Evolutionary conservation across 2,797 vertebrate species (phyloP), one percentile per base, ranked within the genome.

Genomic region (Rachycentron canadum): DNA sequence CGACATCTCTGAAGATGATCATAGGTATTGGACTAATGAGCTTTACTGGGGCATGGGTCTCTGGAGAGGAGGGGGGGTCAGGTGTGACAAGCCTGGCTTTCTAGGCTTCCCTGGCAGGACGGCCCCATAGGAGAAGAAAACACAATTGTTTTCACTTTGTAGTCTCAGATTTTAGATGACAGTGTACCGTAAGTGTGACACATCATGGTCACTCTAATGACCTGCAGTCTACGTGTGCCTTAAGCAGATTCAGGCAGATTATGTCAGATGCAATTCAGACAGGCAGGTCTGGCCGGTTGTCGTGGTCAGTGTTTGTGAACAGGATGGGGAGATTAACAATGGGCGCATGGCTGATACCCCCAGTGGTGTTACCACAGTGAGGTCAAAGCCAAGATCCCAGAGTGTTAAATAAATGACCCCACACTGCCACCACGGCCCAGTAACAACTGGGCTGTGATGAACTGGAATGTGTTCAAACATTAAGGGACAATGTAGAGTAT

Each of bases 1-100:
- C 91, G 93, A 93, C 94, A 94, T 94, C 90, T 95, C 91, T 94
- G 93, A 94, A 91, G 93, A 94, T 94, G 91, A 93, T 88, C 92
- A 85, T 89, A 93, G 92, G 91, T 94, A 95, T 95, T 93, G 93
- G 92, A 94, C 91, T 94, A 95, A 95, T 94, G 94, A 94, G 93
- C 93, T 94, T 94, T 94, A 93, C 93, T 91, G 90, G 91, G 91
- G 90, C 93, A 93, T 85, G 91, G 89, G 86, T 91, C 90, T 89
- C 88, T 79, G 82, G 78, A 86, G 85, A 87, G 81, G 79, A 88
- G 88, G 86, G 81, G 50, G 88, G 81, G 86, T 88, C 81, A 90
- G 90, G 90, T 90, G 89, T 90, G 90, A 91, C 89, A 86, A 91
- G 89, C 82, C 84, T 70, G 78, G 82, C 78, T 87, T 88, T 91